Base-by-base conservation (phyloP, 37 sponge, comb jelly and placozoan species). In the Diacarnus erythraeanus region DNA sequence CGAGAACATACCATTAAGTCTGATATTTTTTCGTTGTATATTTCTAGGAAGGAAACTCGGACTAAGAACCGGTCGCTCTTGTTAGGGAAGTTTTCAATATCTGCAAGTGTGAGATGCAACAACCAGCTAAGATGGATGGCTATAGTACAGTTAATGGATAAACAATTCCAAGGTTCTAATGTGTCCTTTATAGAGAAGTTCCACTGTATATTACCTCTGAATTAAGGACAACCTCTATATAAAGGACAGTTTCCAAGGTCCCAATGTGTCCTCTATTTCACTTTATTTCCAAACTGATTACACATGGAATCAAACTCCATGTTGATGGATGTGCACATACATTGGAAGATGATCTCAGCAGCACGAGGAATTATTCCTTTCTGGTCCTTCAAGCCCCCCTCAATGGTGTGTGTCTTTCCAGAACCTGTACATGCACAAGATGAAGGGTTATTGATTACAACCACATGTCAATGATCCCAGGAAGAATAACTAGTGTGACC, bases 381-480 rank as follows among this genome's bases (percentile, higher is more conserved):
- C 3, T 8, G 60, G 26, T 87, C 88, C 21, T 56, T 86, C 0
- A 31, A 47, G 3, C 64, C 77, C 39, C 95, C 95, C 72, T 92
- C 96, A 58, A 96, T 92, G 25, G 93, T 96, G 76, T 80, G 84
- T 0, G 91, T 96, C 93, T 96, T 96, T 43, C 96, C 96, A 40
- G 93, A 93, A 4, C 96, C 92, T 72, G 80, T 84, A 80, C 61
- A 59, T 25, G 3, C 29, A 8, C 56, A 75, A 25, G n/a, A n/a
- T n/a, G n/a, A n/a, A n/a, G n/a, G n/a, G n/a, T n/a, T n/a, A n/a
- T n/a, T n/a, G n/a, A n/a, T n/a, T n/a, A n/a, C n/a, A n/a, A n/a
- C n/a, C n/a, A n/a, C n/a, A n/a, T n/a, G n/a, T n/a, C n/a, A n/a
- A 54, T 17, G 17, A 17, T 54, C 10, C 17, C 17, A 54, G 56